These are phyloP conservation scores for Alca torda DNA, from an alignment of 2,797 vertebrate genomes.

Conservation along the genomic window DNA sequence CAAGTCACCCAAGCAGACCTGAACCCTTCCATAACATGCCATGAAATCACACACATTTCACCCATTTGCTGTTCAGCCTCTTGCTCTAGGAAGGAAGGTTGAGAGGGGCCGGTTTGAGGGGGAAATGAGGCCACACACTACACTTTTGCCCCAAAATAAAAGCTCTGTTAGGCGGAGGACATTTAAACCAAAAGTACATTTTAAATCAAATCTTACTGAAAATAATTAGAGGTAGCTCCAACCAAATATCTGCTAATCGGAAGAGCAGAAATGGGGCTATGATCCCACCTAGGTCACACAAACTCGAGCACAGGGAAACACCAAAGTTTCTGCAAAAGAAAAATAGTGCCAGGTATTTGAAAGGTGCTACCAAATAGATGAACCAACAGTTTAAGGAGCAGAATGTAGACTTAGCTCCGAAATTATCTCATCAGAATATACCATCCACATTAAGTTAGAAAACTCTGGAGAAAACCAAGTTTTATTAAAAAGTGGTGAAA, in stretches of 20 bases:
- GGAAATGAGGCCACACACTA: neutral
- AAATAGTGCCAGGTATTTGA: neutral
- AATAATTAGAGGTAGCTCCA: constrained; percentile 81
- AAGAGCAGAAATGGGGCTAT: constrained; percentile 81
- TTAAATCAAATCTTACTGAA: constrained; percentile 74
- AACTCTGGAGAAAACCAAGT: neutral
- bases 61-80: neutral
- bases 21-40: neutral
- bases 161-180: neutral
- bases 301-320: constrained; percentile 79
- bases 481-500: neutral
- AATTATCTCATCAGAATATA: neutral
- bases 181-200: neutral
- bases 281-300: constrained; percentile 81
- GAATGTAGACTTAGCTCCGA: neutral
- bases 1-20: neutral
- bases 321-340: constrained; percentile 78
- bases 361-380: neutral
- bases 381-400: neutral
- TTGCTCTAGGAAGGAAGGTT: neutral
- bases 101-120: neutral
- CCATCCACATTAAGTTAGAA: neutral
- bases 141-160: neutral
- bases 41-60: neutral
- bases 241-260: constrained; percentile 76